Evolutionary conservation across 2,113 vertebrate genomes (phyloP).

Genomic region (Nothoprocta perdicaria): DNA sequence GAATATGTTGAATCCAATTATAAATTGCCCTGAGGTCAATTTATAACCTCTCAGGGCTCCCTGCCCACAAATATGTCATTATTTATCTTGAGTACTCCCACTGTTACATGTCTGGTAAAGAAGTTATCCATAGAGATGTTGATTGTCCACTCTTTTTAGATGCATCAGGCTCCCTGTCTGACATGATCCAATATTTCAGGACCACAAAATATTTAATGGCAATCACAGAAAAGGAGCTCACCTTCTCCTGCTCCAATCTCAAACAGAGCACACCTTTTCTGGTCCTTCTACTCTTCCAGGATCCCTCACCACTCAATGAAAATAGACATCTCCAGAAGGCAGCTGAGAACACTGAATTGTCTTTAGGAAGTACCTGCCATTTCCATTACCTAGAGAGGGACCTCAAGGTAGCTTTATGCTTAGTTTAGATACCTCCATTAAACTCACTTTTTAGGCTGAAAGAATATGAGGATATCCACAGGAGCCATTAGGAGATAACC

Average conservation of each 20-base stretch:
- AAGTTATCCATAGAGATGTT: neutral
- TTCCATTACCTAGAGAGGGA: neutral
- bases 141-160: neutral
- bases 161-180: neutral
- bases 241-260: neutral
- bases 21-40: neutral
- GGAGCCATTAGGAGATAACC: neutral
- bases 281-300: neutral
- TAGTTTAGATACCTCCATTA: neutral
- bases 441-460: neutral
- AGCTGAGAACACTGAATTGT: neutral
- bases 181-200: neutral
- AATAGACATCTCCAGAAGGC: neutral
- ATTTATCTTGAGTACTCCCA: conserved; percentile 9
- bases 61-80: neutral
- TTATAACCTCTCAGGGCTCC: neutral
- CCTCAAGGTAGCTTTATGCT: neutral
- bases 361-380: neutral
- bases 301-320: neutral
- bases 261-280: neutral
- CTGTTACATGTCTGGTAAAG: neutral
- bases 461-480: neutral
- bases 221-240: neutral
- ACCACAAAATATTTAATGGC: neutral
- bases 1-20: conserved; percentile 32